Evolutionary conservation across 1,140 invertebrate species (phyloP), one percentile per base, ranked within the genome.

Genomic region (Cepaea nemoralis): DNA sequence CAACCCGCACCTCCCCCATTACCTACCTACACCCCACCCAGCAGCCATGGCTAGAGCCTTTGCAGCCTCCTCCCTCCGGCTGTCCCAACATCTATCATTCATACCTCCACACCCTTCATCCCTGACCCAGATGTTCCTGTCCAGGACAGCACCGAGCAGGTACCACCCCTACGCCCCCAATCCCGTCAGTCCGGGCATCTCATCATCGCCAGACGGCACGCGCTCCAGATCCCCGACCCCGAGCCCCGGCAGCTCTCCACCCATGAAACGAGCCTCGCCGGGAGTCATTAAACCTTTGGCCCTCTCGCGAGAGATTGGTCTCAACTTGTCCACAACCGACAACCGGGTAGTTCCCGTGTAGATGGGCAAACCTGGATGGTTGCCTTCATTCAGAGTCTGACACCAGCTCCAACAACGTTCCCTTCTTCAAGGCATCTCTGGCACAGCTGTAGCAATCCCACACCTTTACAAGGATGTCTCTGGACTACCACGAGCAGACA

Each of bases 121-220:
- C 19, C 40, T 79, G 42, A 37, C 8, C 40, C 71, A 55, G 0
- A n/a, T 76, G 50, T 70, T 77, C n/a, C 81, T 42, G 14, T 16
- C 33, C 35, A 73, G 59, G 14, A 67, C 74, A 31, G 74, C 74
- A 33, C 73, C 63, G 1, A 48, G 55, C 39, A 42, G 82, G 24
- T 83, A 50, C 74, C 82, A 83, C 78, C 82, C 82, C 19, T 83
- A 83, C 67, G 82, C 78, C 16, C 66, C 79, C n/a, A 67, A 79
- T n/a, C 78, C 82, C 0, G 74, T 83, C 45, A 83, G 78, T 22
- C 82, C 82, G 0, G 69, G 48, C 0, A 59, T 55, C 19, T 45
- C 78, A 10, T 40, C 74, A 22, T 59, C 82, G 0, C 74, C 82
- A 0, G 74, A 79, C 3, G 55, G 48, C 0, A 35, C 73, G 1